Evolutionary conservation across 2,888 invertebrate genomes (phyloP), one percentile per base, ranked within the genome.

Genomic region (Eubasilissa splendida): DNA sequence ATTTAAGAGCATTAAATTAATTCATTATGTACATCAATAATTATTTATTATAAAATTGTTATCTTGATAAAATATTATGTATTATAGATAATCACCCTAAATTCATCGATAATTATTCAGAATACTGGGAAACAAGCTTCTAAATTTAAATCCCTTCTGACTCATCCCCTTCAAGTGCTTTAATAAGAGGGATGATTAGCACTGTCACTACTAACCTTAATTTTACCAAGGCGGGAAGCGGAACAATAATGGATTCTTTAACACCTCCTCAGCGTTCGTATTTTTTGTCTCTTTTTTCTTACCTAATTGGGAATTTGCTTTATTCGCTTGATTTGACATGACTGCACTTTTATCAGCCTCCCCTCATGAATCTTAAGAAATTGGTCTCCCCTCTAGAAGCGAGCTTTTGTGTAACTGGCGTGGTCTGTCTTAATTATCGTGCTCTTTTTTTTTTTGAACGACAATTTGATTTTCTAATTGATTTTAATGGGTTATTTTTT

Each of bases 301-400:
- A 31, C 70, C 74, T 83, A 83, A 83, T 83, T 83, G 82, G 78
- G 76, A 83, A 81, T 83, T 83, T 82, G 80, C 82, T 80, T 83
- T 79, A 73, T 80, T 77, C 82, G 80, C 76, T 74, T 82, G 83
- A 83, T 83, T 83, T 82, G 82, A 78, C 79, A 58, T 58, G 80
- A 75, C 53, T 70, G 76, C 75, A 80, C 66, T 79, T 80, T 77
- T 75, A 50, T 58, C 76, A 73, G 58, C 73, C 68, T 77, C 63
- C 74, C 74, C 75, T 59, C 50, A 54, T 53, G 58, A 31, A 52
- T 79, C 75, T 79, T 79, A 68, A 68, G 68, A 79, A 74, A 74
- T 54, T 76, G 60, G 63, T 66, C 76, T 76, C 75, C 80, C 80
- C 80, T 70, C 54, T 52, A 52, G 42, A 77, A 77, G 53, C 22